A percentile compares a stretch with the other conserved stretches of the same genome.
These are phyloP conservation scores for Andricus curvator DNA, from an alignment of 2,888 invertebrate genomes.

Conservation along the genomic window DNA sequence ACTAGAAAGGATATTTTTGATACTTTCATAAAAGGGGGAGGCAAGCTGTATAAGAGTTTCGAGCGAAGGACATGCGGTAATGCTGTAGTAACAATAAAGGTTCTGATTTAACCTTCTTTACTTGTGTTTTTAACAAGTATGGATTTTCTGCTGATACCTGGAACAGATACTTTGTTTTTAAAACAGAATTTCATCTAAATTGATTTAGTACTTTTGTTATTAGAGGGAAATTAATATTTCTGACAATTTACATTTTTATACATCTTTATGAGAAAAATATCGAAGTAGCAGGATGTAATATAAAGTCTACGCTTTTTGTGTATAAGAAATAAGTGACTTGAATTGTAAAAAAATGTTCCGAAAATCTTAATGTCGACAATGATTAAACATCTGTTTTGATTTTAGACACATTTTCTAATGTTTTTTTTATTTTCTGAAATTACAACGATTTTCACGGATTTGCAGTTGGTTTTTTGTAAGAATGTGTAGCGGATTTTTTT, in stretches of 20 bases:
- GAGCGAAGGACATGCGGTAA: conserved; percentile 61
- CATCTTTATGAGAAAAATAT: conserved; percentile 37
- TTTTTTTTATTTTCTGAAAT: not conserved
- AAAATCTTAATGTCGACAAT: conserved; percentile 28
- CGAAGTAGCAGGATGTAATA: conserved; percentile 32
- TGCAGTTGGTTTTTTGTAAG: too few relatives aligned
- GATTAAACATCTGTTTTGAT: not conserved
- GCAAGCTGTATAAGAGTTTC: conserved; percentile 71
- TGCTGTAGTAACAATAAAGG: conserved; percentile 38
- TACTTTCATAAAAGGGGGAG: conserved; percentile 80
- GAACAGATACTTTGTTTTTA: not conserved
- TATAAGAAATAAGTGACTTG: conserved; percentile 27
- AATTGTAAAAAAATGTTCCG: conserved; percentile 17
- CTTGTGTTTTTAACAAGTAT: conserved; percentile 41
- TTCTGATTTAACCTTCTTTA: conserved; percentile 35
- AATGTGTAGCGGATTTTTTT: not conserved
- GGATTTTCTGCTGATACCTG: conserved; percentile 8
- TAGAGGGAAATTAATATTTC: conserved; percentile 27
- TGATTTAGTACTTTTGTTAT: conserved; percentile 15
- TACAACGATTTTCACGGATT: not conserved
- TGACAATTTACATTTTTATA: conserved; percentile 39
- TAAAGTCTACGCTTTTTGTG: conserved; percentile 32
- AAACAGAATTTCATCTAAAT: not conserved
- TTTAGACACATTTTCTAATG: not conserved
- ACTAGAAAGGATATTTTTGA: conserved; percentile 81